Conservation (phyloP, 2,113 vertebrate species). For the cattle (Bos taurus) region ARS-UCD2.0 NC_037334.1:19716001-19716500, state of each 20-base stretch:
- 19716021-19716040: not conserved
- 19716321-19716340: accelerated
- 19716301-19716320: no score
- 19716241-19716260: not conserved
- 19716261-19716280: accelerated
- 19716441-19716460: accelerated
- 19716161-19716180: accelerated
- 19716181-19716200: not conserved
- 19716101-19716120: not conserved
- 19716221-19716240: not conserved
- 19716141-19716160: accelerated
- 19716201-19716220: not conserved
- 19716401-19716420: no score
- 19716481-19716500: not conserved
- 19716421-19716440: not conserved
- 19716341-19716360: accelerated
- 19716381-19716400: accelerated
- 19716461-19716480: not conserved
- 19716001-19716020: not conserved
- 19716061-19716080: not conserved
- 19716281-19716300: accelerated
- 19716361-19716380: not conserved
- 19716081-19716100: not conserved
- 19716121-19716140: not conserved
- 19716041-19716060: not conserved